These are phyloP conservation scores for Furnarius figulus DNA, from an alignment of 2,113 vertebrate species.

Conservation along the genomic window DNA sequence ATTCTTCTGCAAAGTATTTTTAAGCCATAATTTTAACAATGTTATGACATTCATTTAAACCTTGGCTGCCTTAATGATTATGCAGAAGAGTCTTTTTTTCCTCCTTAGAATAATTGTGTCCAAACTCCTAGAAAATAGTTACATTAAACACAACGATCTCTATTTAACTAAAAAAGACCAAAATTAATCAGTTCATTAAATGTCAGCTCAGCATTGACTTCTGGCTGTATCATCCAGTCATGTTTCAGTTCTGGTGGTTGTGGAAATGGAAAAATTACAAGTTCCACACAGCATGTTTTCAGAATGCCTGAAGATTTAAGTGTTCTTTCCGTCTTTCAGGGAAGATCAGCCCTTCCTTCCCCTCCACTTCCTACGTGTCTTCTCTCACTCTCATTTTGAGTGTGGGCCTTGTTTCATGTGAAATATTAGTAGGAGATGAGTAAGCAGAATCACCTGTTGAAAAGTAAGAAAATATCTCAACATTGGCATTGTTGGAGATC, in stretches of 20 bases:
- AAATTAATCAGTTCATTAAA: background rate
- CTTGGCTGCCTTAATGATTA: background rate
- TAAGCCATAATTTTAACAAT: background rate
- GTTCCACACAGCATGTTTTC: background rate
- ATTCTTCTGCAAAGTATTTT: background rate
- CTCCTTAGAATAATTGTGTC: background rate
- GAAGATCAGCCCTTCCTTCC: background rate
- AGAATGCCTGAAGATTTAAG: background rate
- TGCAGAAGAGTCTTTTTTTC: background rate
- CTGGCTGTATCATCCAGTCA: background rate
- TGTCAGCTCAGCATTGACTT: background rate
- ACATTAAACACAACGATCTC: background rate
- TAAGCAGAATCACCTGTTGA: background rate
- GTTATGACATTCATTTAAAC: background rate
- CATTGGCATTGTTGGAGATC: background rate
- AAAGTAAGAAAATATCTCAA: background rate
- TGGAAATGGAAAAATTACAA: background rate
- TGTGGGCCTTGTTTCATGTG: background rate
- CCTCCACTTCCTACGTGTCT: background rate
- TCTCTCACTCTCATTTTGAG: background rate
- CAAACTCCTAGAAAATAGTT: background rate
- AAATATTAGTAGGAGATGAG: background rate
- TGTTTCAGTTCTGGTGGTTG: background rate
- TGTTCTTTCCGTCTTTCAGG: background rate
- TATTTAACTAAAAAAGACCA: background rate